Evolutionary conservation across 1,140 invertebrate species (phyloP), one percentile per base, ranked within the genome.

Genomic region (Cydia amplana): DNA sequence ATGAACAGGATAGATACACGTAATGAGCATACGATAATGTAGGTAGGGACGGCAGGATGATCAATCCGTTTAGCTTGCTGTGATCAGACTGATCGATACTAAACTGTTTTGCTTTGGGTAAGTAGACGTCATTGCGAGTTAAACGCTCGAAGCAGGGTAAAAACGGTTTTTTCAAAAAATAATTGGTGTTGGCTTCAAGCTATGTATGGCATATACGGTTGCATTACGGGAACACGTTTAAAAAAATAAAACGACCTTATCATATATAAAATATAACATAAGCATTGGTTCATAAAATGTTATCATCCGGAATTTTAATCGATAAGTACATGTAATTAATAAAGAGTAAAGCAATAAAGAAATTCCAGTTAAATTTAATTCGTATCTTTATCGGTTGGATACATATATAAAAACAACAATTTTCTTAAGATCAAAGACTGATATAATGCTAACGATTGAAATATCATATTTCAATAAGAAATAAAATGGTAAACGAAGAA

Each of bases 31-130:
- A 16, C 14, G 28, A 4, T 36, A 67, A 67, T 67, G 28, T 36
- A n/a, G 16, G 28, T 32, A 32, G 25, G 64, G 23, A 16, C 32
- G 25, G 64, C 64, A 18, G 67, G 63, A 28, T 77, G 49, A 74
- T 14, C 78, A 79, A 81, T 79, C 80, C 80, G 78, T 78, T 83
- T 83, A 81, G 79, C 74, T 36, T 72, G 75, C 64, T 67, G 73
- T 55, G 65, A 75, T 75, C 72, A 78, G 75, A 32, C 64, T 67
- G 64, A 67, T 67, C 64, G 64, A 76, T 77, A 79, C 76, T 75
- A 75, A 75, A 75, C 78, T 77, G 76, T 67, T 67, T 67, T 67
- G 64, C 64, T 32, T 32, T 67, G 64, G 25, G 64, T 67, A 67
- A 67, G 64, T 32, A 67, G 64, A 67, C 28, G 25, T 64, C 63